phyloP scores from a whole-genome alignment of 2,797 vertebrate genomes.

The Botia kubotai region DNA sequence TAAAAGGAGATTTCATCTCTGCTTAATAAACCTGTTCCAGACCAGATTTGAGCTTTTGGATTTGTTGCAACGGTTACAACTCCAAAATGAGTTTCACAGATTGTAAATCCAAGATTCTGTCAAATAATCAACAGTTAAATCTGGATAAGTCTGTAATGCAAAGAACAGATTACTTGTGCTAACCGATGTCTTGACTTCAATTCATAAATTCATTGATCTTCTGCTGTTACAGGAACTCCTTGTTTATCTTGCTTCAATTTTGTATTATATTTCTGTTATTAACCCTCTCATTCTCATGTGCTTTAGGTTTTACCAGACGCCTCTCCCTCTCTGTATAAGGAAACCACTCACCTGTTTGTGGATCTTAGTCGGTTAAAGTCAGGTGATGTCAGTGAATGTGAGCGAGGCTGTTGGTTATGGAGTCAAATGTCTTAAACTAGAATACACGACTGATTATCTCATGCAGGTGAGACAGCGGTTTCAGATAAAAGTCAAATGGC shows the following conservation, averaged over 20 bases:
- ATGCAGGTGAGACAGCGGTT: slow-evolving; percentile 83
- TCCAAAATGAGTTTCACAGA: too few species aligned
- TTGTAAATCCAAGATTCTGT: too few species aligned
- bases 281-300: too few species aligned
- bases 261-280: slow-evolving; percentile 75
- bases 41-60: too few species aligned
- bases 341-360: slow-evolving; percentile 91
- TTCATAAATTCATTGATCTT: slow-evolving; percentile 61
- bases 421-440: slow-evolving; percentile 89
- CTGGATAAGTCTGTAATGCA: too few species aligned
- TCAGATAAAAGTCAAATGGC: not conserved
- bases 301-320: slow-evolving; percentile 86
- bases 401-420: slow-evolving; percentile 83
- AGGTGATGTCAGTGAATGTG: slow-evolving; percentile 81
- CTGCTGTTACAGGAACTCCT: slow-evolving; percentile 95
- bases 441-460: slow-evolving; percentile 96
- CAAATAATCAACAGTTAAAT: too few species aligned
- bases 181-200: too few species aligned
- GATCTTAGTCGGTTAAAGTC: slow-evolving; percentile 91
- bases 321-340: slow-evolving; percentile 81
- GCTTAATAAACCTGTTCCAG: too few species aligned
- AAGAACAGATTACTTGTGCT: too few species aligned
- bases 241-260: too few species aligned
- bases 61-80: too few species aligned
- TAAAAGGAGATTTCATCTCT: too few species aligned